Evolutionary conservation across 2,888 invertebrate species (phyloP).

Genomic region (Zygogramma bicolorata): DNA sequence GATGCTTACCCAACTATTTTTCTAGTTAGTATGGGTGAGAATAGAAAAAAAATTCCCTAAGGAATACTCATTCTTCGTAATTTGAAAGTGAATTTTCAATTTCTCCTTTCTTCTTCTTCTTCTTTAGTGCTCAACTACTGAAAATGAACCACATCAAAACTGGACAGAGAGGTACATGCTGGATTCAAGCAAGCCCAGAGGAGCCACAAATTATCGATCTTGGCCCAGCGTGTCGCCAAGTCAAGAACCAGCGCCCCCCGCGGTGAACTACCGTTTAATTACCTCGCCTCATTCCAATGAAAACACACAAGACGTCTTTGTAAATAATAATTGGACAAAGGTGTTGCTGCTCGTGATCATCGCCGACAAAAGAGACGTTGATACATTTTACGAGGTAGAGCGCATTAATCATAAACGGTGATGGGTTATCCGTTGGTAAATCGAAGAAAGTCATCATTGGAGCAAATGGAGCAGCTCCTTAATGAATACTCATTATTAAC

Average conservation of each 20-base stretch:
- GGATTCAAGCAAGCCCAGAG: neutral
- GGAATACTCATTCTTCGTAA: too few species aligned
- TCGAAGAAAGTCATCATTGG: neutral
- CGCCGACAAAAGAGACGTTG: constrained; percentile 39
- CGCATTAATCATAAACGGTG: constrained; percentile 32
- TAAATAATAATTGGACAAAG: constrained; percentile 50
- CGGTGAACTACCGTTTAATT: constrained; percentile 59
- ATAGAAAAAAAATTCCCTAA: too few species aligned
- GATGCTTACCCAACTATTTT: too few species aligned
- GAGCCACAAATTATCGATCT: constrained; percentile 39
- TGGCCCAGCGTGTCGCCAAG: constrained; percentile 48
- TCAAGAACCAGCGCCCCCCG: constrained; percentile 50
- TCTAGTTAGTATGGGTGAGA: too few species aligned
- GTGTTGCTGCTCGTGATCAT: constrained; percentile 47
- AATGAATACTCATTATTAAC: too few species aligned
- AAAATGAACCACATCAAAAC: neutral
- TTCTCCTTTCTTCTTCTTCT: too few species aligned
- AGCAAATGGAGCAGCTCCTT: too few species aligned
- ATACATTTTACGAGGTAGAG: constrained; percentile 25
- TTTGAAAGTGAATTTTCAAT: too few species aligned
- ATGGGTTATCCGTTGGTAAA: constrained; percentile 22
- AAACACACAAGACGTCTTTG: constrained; percentile 50
- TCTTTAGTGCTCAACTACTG: too few species aligned
- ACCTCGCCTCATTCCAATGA: constrained; percentile 51
- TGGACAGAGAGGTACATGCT: neutral